These are phyloP conservation scores for Corythaeola cristata DNA, from an alignment of 2,113 vertebrate genomes.

Conservation along the genomic window DNA sequence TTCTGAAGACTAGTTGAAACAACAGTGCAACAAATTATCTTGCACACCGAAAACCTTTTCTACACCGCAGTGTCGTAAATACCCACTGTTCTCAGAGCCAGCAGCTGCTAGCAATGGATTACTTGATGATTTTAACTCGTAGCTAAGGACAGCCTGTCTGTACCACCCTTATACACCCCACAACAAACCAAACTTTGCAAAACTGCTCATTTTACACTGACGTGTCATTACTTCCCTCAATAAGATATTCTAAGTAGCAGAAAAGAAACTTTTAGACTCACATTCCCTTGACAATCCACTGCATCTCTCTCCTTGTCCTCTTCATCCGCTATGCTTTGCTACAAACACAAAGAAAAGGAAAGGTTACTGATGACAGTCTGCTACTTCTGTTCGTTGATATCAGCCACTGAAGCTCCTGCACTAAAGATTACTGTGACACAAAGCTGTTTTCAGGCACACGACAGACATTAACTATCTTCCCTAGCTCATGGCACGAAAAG, in stretches of 20 bases:
- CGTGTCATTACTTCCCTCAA: background rate
- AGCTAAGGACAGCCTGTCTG: background rate
- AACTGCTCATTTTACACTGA: background rate
- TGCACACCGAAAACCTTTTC: background rate
- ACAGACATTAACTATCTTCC: background rate
- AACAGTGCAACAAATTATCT: background rate
- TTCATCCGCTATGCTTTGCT: conserved; percentile 75
- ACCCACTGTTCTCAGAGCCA: background rate
- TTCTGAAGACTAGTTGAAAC: background rate
- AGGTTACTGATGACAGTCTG: background rate
- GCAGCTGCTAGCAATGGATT: background rate
- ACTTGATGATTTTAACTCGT: background rate
- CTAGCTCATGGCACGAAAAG: background rate
- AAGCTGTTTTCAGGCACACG: background rate
- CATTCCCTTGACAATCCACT: conserved; percentile 72
- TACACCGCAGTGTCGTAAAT: too few species aligned
- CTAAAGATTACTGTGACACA: background rate
- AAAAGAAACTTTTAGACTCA: conserved; percentile 67
- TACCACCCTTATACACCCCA: background rate
- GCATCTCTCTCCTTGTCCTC: conserved; percentile 78
- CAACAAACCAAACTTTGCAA: background rate
- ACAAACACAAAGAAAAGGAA: conserved; percentile 49
- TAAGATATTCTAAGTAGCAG: background rate
- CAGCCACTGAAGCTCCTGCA: background rate
- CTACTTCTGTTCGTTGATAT: background rate